Evolutionary conservation across 2,113 vertebrate species (phyloP).

Genomic region (Dolichallabes microphthalmus): DNA sequence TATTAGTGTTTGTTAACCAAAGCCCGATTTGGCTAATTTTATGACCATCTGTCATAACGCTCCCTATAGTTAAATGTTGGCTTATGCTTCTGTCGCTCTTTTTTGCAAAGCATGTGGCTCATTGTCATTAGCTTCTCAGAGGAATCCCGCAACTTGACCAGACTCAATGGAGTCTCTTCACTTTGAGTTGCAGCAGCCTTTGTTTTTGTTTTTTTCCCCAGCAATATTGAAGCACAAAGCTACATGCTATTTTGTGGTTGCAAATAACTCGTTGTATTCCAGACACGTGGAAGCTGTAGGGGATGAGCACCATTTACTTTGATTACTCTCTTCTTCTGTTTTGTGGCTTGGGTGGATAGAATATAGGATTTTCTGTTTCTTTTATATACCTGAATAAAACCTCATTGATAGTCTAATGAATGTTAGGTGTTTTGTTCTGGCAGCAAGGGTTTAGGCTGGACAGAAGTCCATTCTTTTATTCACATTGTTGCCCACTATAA

Average conservation of each 20-base stretch:
- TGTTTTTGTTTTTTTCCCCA: background rate
- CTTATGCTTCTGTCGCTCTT: background rate
- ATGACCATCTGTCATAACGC: background rate
- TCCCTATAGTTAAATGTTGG: background rate
- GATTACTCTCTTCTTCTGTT: background rate
- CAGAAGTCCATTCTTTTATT: background rate
- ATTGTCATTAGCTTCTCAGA: background rate
- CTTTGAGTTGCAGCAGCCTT: background rate
- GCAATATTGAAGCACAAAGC: background rate
- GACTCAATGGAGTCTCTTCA: background rate
- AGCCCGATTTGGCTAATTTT: background rate
- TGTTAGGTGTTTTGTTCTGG: too few species aligned
- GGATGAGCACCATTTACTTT: background rate
- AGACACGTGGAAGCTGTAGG: background rate
- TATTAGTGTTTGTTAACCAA: background rate
- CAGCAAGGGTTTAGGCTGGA: background rate
- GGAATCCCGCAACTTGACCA: background rate
- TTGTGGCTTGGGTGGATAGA: background rate
- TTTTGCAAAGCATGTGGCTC: background rate
- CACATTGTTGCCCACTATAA: background rate
- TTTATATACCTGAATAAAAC: background rate
- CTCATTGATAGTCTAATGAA: background rate
- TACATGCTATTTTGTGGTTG: background rate
- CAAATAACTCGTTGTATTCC: background rate
- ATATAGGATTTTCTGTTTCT: background rate